Conservation (phyloP, 2,113 vertebrate species). For the Psittacula cyanocephala region DNA sequence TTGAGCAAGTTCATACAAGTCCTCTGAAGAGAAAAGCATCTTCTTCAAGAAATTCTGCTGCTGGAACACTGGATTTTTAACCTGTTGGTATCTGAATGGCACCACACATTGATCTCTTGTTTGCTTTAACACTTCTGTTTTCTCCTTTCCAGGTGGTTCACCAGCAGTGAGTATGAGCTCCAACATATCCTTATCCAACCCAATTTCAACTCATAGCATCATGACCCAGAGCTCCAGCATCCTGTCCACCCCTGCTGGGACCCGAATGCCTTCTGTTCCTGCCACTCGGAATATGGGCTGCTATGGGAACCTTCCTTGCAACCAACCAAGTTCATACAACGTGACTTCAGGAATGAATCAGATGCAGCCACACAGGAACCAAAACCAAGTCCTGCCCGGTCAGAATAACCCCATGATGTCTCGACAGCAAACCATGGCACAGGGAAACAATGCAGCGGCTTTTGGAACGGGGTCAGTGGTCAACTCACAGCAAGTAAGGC, state of each 20-base stretch:
- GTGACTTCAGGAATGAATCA: slow-evolving; percentile 73
- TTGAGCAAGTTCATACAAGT: background rate
- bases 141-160: slow-evolving; percentile 68
- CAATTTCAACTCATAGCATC: slow-evolving; percentile 80
- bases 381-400: slow-evolving; percentile 76
- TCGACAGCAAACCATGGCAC: slow-evolving; percentile 69
- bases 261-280: slow-evolving; percentile 79
- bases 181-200: slow-evolving; percentile 78
- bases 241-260: slow-evolving; percentile 73
- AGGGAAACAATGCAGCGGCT: slow-evolving; percentile 51
- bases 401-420: slow-evolving; percentile 81
- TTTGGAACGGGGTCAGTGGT: slow-evolving; percentile 78
- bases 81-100: background rate
- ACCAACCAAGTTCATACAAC: slow-evolving; percentile 70
- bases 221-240: slow-evolving; percentile 81
- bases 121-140: background rate
- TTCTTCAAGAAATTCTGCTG: background rate
- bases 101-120: background rate
- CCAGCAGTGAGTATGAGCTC: slow-evolving; percentile 78
- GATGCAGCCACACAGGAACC: slow-evolving; percentile 81
- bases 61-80: background rate
- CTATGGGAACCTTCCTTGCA: slow-evolving; percentile 79
- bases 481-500: slow-evolving; percentile 77
- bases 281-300: slow-evolving; percentile 75
- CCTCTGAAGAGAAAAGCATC: background rate